Evolutionary conservation across 2,113 vertebrate species (phyloP).

Genomic region (Scomber japonicus): DNA sequence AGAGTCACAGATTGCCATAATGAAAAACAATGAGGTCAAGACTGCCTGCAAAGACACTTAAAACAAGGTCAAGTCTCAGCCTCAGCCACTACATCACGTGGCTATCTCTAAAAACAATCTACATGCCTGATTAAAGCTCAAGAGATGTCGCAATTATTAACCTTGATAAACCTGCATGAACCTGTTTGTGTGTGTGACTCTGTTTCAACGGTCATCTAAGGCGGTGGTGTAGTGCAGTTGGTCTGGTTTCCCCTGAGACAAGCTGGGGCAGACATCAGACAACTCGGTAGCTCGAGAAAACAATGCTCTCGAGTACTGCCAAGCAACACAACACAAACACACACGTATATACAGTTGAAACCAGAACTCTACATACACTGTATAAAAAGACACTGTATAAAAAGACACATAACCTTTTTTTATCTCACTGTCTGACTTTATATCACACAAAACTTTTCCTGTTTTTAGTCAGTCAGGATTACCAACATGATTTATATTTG

Average conservation of each 20-base stretch:
- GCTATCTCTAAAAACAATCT: background rate
- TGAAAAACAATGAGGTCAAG: background rate
- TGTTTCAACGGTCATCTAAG: background rate
- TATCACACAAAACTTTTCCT: too few relatives aligned
- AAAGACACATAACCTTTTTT: too few relatives aligned
- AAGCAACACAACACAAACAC: constrained; percentile 2
- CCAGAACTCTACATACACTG: too few relatives aligned
- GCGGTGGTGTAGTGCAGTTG: background rate
- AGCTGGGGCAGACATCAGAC: constrained; percentile 47
- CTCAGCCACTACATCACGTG: too few relatives aligned
- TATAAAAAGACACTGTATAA: too few relatives aligned
- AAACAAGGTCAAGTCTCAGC: background rate
- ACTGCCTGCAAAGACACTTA: background rate
- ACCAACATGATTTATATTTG: too few relatives aligned
- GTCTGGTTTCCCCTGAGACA: constrained; percentile 47
- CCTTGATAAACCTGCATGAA: constrained; percentile 9
- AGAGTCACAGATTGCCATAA: background rate
- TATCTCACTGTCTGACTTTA: too few relatives aligned
- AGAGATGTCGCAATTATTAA: constrained; percentile 3
- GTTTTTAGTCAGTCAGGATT: too few relatives aligned
- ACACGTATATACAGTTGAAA: background rate
- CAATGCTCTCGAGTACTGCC: constrained; percentile 5
- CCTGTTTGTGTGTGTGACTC: background rate
- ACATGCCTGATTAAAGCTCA: background rate
- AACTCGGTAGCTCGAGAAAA: background rate